Evolutionary conservation across 2,113 vertebrate genomes (phyloP), one percentile per base, ranked within the genome.

Genomic region (Macroglossus sobrinus): DNA sequence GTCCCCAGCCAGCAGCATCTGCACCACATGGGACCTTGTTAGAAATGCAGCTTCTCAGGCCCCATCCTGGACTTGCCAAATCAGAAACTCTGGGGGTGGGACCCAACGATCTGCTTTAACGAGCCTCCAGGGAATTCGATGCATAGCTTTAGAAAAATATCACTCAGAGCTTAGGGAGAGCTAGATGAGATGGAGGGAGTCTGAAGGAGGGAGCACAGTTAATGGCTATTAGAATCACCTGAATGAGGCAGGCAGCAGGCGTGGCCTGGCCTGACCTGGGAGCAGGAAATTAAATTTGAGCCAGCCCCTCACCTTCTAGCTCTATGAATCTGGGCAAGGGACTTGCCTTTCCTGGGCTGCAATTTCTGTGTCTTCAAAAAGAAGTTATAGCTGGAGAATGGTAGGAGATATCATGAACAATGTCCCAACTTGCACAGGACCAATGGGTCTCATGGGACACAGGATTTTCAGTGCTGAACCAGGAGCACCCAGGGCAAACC

Each of bases 121-220:
- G 40, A 50, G 55, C 1, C 22, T 12, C 6, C 57, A 35, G 76
- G 59, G 3, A 35, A 76, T 80, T 84, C 57, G 15, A 47, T n/a
- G 63, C 15, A 4, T 11, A 26, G 30, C 61, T 19, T 57, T 47
- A 53, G 75, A 35, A 84, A 76, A 86, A 26, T 40, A 71, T 28
- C 47, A 19, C 33, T 21, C 26, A 47, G 33, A 38, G 38, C 80
- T n/a, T 43, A 61, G 63, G 28, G 61, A n/a, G 26, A 79, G 38
- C 30, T 0, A 19, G 33, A 4, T 2, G 40, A 45, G 30, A 40
- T 28, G 12, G 45, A 7, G 0, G 47, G 3, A 22, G 64, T 21
- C 63, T 19, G 59, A 24, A 82, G 69, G 24, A 68, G 68, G 47
- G 26, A 28, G 40, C 18, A 24, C 4, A 0, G 26, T 30, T 35